phyloP scores from a whole-genome alignment of 2,797 vertebrate genomes.

The Myotis findleyi region DNA sequence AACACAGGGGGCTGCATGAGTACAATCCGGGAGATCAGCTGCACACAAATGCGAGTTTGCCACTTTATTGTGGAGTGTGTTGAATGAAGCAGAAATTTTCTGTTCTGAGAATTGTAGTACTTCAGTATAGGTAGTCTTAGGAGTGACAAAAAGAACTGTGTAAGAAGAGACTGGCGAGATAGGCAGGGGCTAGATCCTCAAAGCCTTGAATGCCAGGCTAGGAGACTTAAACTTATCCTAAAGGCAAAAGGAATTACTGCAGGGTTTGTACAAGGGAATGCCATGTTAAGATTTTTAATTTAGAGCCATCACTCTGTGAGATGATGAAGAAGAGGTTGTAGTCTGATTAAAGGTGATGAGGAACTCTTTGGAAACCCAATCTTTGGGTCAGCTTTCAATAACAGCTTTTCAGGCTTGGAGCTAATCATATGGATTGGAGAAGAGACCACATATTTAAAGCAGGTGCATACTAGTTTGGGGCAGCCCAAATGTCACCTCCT shows the following conservation, averaged over 20 bases:
- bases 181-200: neutral
- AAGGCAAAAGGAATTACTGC: neutral
- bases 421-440: conserved; percentile 40
- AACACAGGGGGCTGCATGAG: neutral
- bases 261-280: conserved; percentile 25
- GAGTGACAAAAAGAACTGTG: neutral
- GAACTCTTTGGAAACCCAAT: conserved; percentile 23
- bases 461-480: neutral
- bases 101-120: neutral
- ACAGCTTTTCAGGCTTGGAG: conserved; percentile 53
- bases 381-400: conserved; percentile 11
- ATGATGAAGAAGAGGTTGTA: neutral
- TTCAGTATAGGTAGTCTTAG: neutral
- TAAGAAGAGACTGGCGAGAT: neutral
- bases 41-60: neutral
- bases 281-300: conserved; percentile 16
- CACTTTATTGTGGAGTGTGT: neutral
- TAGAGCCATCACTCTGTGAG: neutral
- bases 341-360: neutral
- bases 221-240: conserved; percentile 4
- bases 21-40: neutral
- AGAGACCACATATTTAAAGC: conserved; percentile 3
- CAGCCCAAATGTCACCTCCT: neutral
- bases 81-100: conserved; percentile 1
- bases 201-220: conserved; percentile 31